phyloP scores from a whole-genome alignment of 2,888 invertebrate species.

The Diplolepis rosae region DNA sequence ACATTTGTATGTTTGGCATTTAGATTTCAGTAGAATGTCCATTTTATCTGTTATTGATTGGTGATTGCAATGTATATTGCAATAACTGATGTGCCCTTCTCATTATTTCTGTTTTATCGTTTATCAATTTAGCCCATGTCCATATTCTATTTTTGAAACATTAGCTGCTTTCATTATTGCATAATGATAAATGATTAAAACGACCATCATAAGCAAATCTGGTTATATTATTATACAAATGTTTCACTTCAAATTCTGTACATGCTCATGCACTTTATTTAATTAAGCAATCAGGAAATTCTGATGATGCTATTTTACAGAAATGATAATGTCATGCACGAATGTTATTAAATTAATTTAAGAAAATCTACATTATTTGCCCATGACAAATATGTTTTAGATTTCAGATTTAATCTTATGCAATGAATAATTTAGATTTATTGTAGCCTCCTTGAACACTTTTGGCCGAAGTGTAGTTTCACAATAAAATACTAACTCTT shows the following conservation, averaged over 20 bases:
- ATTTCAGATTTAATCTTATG: too few relatives aligned
- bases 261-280: not conserved
- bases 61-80: not conserved
- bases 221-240: not conserved
- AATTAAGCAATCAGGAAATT: not conserved
- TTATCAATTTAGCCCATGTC: too few relatives aligned
- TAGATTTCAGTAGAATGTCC: too few relatives aligned
- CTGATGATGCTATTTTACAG: not conserved
- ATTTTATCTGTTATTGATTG: not conserved
- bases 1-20: not conserved
- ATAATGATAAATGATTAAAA: conserved; percentile 10
- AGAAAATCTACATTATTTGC: too few relatives aligned
- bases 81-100: not conserved
- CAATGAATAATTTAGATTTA: too few relatives aligned
- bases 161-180: not conserved
- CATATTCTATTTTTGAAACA: conserved; percentile 3
- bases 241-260: not conserved
- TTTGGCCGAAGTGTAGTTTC: too few relatives aligned
- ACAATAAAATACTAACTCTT: too few relatives aligned
- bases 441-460: too few relatives aligned
- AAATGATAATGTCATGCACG: not conserved
- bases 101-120: not conserved
- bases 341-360: too few relatives aligned
- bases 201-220: not conserved
- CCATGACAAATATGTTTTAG: too few relatives aligned